Base-by-base conservation (phyloP, 2,888 invertebrate species). In the Carterocephalus palaemon region DNA sequence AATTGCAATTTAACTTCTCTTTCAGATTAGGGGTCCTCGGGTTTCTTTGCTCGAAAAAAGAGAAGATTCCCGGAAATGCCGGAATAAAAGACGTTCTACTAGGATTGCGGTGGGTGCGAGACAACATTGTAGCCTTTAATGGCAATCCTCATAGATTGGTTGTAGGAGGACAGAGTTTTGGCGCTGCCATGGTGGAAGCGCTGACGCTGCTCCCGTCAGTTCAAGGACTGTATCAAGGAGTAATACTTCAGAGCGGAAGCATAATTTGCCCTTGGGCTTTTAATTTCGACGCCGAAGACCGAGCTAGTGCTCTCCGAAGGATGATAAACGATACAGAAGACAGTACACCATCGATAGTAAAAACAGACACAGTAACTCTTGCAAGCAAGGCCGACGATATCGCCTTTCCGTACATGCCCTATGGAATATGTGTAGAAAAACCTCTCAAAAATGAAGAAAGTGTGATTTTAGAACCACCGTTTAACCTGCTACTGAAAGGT, bases 111-210 rank as follows among this genome's bases (percentile, higher is more conserved):
- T 86, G 86, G 86, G 64, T 83, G 1, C 60, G 76, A 33, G 86
- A 86, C 45, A 86, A 85, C 48, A 81, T 85, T 3, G 62, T 75
- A 1, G 85, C 84, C 0, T 86, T 86, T 42, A 66, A 70, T 43
- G 86, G 86, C n/a, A 75, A 78, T 45, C 67, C 85, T 1, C 54
- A 72, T 2, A 71, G 67, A 40, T 71, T 84, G 1, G 67, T 78
- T 2, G 47, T 81, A 3, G 85, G 63, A 0, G 85, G 86, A 1
- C 82, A 85, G 47, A 60, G 85, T 9, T 70, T 78, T 17, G 85
- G 77, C 4, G 85, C 84, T 0, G 82, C 85, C 0, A 72, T 84
- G 47, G 75, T 74, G 0, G 84, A 86, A 49, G 70, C 74, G 1
- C 45, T 83, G 6, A 56, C 65, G 22, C 42, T 85, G 1, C 71